A percentile compares a stretch with the other conserved stretches of the same genome.
phyloP scores from a whole-genome alignment of 1,140 invertebrate species.

The Drosophila busckii region DNA sequence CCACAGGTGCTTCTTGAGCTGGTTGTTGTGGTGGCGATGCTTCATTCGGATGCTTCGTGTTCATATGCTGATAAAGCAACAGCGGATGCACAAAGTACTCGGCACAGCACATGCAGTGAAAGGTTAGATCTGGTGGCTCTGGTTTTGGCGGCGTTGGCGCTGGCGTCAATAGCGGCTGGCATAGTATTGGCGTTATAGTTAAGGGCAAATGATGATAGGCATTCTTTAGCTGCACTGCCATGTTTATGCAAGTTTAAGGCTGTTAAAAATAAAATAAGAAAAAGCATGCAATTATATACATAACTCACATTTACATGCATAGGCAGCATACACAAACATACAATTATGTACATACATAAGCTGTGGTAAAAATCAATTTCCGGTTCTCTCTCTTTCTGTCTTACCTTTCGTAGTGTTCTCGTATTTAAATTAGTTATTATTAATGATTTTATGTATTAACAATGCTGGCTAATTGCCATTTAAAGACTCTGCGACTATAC shows the following conservation, averaged over 20 bases:
- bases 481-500: constrained; percentile 27
- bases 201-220: constrained; percentile 62
- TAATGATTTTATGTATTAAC: constrained; percentile 31
- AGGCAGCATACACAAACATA: too few species aligned
- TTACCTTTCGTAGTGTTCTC: constrained; percentile 15
- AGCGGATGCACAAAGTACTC: constrained; percentile 68
- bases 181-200: constrained; percentile 63
- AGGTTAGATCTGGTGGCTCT: constrained; percentile 69
- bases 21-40: constrained; percentile 14
- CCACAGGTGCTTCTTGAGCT: constrained; percentile 21
- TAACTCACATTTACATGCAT: neutral
- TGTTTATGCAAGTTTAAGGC: constrained; percentile 40
- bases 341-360: constrained; percentile 5
- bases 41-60: constrained; percentile 52
- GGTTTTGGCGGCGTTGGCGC: constrained; percentile 26
- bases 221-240: constrained; percentile 65
- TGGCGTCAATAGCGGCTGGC: constrained; percentile 38
- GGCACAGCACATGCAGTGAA: constrained; percentile 75
- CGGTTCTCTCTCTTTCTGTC: constrained; percentile 7
- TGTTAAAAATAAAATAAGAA: constrained; percentile 8
- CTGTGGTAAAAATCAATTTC: constrained; percentile 45
- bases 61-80: constrained; percentile 75
- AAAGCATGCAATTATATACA: neutral
- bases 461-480: constrained; percentile 26
- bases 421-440: constrained; percentile 2